Conservation (phyloP, 2,888 invertebrate genomes). For the Galerucella pusilla region DNA sequence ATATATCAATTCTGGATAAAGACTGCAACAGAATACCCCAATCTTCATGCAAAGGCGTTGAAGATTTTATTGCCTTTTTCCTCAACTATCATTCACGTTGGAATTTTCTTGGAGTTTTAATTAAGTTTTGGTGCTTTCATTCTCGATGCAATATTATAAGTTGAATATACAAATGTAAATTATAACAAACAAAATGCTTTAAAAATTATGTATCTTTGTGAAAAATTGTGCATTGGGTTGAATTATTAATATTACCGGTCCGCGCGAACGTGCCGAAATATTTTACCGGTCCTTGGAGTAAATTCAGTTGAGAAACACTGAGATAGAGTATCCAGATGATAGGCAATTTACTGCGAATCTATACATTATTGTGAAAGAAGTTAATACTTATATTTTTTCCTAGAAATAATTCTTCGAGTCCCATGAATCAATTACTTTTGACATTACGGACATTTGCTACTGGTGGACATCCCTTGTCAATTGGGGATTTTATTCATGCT, state of each 20-base stretch:
- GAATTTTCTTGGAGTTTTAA: slow-evolving; percentile 8
- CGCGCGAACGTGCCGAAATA: slow-evolving; percentile 9
- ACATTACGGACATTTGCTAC: no score
- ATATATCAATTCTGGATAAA: no score
- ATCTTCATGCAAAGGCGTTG: no score
- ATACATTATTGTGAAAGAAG: no score
- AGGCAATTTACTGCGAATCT: no score
- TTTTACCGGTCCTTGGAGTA: slow-evolving; percentile 18
- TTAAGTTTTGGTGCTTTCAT: neutral
- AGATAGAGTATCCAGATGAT: no score
- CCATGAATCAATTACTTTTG: no score
- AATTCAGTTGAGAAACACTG: slow-evolving; percentile 16
- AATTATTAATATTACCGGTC: slow-evolving; percentile 11
- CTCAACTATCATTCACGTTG: slow-evolving; percentile 1
- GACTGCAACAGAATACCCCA: no score
- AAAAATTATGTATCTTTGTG: slow-evolving; percentile 1
- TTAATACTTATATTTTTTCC: no score
- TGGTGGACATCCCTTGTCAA: no score
- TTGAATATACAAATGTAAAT: slow-evolving; percentile 4
- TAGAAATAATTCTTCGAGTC: no score
- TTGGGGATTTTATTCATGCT: no score
- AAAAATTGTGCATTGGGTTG: slow-evolving; percentile 9
- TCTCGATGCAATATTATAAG: neutral
- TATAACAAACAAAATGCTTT: slow-evolving; percentile 3
- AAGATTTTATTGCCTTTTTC: neutral